Percentiles rank a stretch among this genome's conserved stretches.
phyloP scores from a whole-genome alignment of 1,140 invertebrate genomes.

The Drosophila yakuba region DNA sequence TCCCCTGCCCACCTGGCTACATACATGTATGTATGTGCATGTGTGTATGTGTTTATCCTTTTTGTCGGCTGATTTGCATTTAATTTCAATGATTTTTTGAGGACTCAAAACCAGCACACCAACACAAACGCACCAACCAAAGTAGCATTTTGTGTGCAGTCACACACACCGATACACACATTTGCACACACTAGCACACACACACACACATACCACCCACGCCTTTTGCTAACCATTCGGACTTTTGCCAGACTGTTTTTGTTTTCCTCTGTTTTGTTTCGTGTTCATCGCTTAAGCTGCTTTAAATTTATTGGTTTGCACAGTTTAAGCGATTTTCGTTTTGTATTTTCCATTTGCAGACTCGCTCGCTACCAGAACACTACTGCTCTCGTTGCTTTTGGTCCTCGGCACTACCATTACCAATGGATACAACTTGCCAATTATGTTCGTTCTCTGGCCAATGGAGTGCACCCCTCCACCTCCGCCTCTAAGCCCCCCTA shows the following conservation, averaged over 20 bases:
- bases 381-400: background rate
- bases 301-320: conserved; percentile 81
- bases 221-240: conserved; percentile 1
- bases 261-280: conserved; percentile 33
- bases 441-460: conserved; percentile 73
- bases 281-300: conserved; percentile 69
- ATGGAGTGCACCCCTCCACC: conserved; percentile 56
- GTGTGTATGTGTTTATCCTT: conserved; percentile 25
- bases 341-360: conserved; percentile 59
- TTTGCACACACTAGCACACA: background rate
- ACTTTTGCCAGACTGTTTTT: conserved; percentile 20
- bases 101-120: conserved; percentile 13
- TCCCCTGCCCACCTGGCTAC: conserved; percentile 9
- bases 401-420: conserved; percentile 21
- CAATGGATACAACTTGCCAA: conserved; percentile 79
- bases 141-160: conserved; percentile 34
- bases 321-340: conserved; percentile 77
- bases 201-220: background rate
- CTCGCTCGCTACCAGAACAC: background rate
- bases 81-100: conserved; percentile 75
- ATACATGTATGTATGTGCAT: background rate
- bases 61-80: conserved; percentile 75
- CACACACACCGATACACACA: background rate
- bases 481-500: background rate
- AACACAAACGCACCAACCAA: conserved; percentile 4